Evolutionary conservation across 2,113 vertebrate species (phyloP), one percentile per base, ranked within the genome.

Genomic region (Noturus placidus): DNA sequence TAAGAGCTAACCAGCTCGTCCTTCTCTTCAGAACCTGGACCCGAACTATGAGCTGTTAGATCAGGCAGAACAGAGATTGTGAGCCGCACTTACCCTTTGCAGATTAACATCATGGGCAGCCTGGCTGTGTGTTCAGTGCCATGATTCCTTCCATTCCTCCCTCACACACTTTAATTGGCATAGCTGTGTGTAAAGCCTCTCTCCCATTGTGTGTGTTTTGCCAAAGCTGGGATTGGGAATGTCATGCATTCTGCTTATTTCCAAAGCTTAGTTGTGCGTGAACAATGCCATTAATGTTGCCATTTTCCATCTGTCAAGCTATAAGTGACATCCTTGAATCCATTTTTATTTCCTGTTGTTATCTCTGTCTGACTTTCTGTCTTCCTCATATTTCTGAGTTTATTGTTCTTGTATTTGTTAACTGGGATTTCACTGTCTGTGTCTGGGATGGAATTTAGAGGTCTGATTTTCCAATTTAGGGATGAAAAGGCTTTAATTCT

Each of bases 271-370:
- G 91, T 72, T 91, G 82, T 85, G 85, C 61, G 19, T 88, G 83
- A 91, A 88, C 63, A 69, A 86, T 87, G 85, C 83, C 79, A 89
- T 92, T 90, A 90, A 83, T 86, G 52, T 72, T 86, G 76, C 85
- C 86, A 67, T 89, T 88, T 86, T 87, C 85, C 57, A 79, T 88
- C 87, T 87, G 78, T 80, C 84, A 70, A 38, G 52, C 59, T 57
- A 86, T 76, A 46, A 76, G 46, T 33, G 69, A 59, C 57, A 38
- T 46, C 83, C 25, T 74, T 84, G 10, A 86, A 42, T 56, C 50
- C 30, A 56, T 38, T n/a, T 87, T 61, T 50, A 42, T 87, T 82
- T 35, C 79, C 27, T 59, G 20, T 57, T 74, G 8, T 82, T 80
- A n/a, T 69, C 7, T 25, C 13, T 30, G 8, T 70, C 52, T 85